Evolutionary conservation across 1,140 invertebrate genomes (phyloP), one percentile per base, ranked within the genome.

Genomic region (Bombyx mandarina): DNA sequence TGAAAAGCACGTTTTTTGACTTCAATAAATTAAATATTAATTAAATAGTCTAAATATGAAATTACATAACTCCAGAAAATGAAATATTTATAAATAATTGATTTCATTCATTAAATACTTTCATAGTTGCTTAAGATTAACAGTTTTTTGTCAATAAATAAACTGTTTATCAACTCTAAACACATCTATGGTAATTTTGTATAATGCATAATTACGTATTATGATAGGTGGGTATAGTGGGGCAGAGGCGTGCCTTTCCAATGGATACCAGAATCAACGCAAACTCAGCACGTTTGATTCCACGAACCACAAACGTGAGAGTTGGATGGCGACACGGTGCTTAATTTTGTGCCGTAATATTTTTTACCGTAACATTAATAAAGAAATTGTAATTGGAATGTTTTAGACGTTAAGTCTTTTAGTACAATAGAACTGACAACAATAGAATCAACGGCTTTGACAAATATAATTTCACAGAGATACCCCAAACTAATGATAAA

Each of bases 251-350:
- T 55, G 45, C 56, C 45, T 58, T 58, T 54, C 56, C 54, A 51
- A 8, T 58, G 52, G 43, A 48, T 7, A 35, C 10, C 45, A 47
- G 45, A 45, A 52, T 47, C 56, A 61, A 53, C 45, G 67, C 67
- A 52, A 60, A 66, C 56, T 79, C 73, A 73, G 73, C 69, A 65
- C 43, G 57, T 49, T 45, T 44, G 54, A 35, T 77, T 77, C 75
- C 67, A 48, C 70, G 76, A 79, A 79, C 18, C 56, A 53, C 3
- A 54, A 56, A 73, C 70, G 73, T 79, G 70, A 70, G 68, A 70
- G 68, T 57, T 51, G 55, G 50, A 46, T 47, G 58, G 58, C 12
- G 56, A 42, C 54, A 61, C 56, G 54, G 67, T 59, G 60, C 67
- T 60, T 58, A 51, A 64, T 71, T 67, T 67, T 61, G 63, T 71